Evolutionary conservation across 2,797 vertebrate species (phyloP), one percentile per base, ranked within the genome.

Genomic region (Pogoniulus pusillus): DNA sequence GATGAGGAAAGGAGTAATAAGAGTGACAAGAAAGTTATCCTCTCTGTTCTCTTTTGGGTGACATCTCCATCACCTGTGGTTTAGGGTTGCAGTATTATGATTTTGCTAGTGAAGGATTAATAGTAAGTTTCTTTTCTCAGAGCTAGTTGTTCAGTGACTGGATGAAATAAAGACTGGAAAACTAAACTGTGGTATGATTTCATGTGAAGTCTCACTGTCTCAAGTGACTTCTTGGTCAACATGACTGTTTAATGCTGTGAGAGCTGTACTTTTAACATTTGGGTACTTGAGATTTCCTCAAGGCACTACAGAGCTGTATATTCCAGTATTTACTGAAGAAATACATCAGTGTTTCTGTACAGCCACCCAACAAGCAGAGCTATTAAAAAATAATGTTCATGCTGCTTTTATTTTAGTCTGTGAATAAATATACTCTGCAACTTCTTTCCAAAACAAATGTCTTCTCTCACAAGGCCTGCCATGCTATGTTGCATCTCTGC

Each of bases 371-470:
- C 87, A 86, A 87, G 82, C 54, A 58, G 83, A 84, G 75, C 92
- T 96, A 96, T 95, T 95, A 95, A 97, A 96, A 96, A 95, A 91
- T 96, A 95, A 96, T 96, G 94, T 78, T 94, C 94, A 85, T 76
- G 87, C 92, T 96, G 94, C 92, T 96, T 96, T 95, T 96, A 94
- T 93, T 96, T 96, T 87, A 83, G 77, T 93, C 92, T 83, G 78
- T 94, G 95, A 96, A 96, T 96, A 97, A 96, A 96, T 95, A 95
- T 70, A 95, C 74, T 92, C 74, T 89, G 89, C 88, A 93, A 91
- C 85, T 93, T 82, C 89, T 90, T 95, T 95, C 85, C 91, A 84
- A 97, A 96, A 96, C 94, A 97, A 95, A 93, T 95, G 94, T 97
- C 98, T 83, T 76, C 74, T 97, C 93, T 98, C 92, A 10, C 96